Base-by-base conservation (phyloP, 2,888 invertebrate species). In the Neuroscelio doddi region DNA sequence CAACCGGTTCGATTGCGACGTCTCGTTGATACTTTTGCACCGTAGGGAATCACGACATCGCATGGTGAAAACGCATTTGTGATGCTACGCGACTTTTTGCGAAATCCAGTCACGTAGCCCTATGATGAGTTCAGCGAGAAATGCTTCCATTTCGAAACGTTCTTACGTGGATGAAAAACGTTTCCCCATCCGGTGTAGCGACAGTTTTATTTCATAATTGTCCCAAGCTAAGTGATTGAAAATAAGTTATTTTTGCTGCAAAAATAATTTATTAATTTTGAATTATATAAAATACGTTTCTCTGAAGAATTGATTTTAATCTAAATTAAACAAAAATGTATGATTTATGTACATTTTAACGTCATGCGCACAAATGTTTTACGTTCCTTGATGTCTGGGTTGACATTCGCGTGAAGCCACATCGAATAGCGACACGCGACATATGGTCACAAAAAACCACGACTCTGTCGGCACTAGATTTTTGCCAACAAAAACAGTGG, bases 381-480 rank as follows among this genome's bases (percentile, higher is more conserved):
- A 8, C 16, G 14, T 38, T 14, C 34, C 16, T 17, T 8, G 17
- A 46, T 42, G 44, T 53, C 34, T 12, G 39, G 44, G 24, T 39
- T 34, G 68, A 65, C 65, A 62, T 69, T 72, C 52, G 59, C 45
- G 68, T 69, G 53, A 66, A 71, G 68, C 68, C 70, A 62, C 74
- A 73, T 76, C 71, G 72, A 74, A 72, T 71, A 61, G 34, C 55
- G 67, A 58, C 70, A 69, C 51, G 63, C 68, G 71, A 69, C 61
- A 59, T 71, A 67, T 64, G 66, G 34, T 45, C 36, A 39, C 29
- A 56, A 63, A 63, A 63, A 56, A 16, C 41, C 46, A 17, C 36
- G 56, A 63, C 51, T 36, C 26, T 38, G 50, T 30, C 15, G 42
- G 44, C 30, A 49, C 38, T 36, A 36, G 46, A 55, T 62, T 56